Evolutionary conservation across 2,888 invertebrate species (phyloP).

Genomic region (Sepiola atlantica): DNA sequence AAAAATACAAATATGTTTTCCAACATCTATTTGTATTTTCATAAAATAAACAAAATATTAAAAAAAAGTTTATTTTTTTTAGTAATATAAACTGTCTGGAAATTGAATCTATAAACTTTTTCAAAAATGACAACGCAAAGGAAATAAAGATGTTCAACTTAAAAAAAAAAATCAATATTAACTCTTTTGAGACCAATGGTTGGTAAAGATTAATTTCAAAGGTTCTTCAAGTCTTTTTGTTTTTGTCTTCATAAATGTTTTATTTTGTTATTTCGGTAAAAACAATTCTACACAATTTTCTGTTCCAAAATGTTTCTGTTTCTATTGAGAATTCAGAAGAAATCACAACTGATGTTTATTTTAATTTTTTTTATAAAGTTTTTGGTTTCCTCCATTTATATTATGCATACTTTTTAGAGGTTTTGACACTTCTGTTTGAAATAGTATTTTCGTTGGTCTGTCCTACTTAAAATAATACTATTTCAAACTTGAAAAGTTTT

Average conservation of each 20-base stretch:
- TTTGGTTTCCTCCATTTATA: too few species aligned
- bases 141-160: not conserved
- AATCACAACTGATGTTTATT: not conserved
- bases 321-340: too few species aligned
- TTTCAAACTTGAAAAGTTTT: too few species aligned
- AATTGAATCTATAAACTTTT: not conserved
- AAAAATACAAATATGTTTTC: not conserved
- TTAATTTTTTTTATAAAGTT: not conserved
- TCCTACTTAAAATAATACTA: too few species aligned
- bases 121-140: not conserved
- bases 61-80: too few species aligned
- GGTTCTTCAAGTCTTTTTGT: not conserved
- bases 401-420: too few species aligned
- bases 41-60: not conserved
- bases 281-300: too few species aligned
- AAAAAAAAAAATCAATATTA: not conserved
- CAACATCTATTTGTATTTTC: not conserved
- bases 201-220: not conserved
- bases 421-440: too few species aligned
- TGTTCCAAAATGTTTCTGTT: too few species aligned
- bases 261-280: too few species aligned
- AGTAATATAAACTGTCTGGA: not conserved
- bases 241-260: not conserved
- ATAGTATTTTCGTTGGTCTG: too few species aligned
- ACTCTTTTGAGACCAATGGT: not conserved